phyloP scores from a whole-genome alignment of 1,140 invertebrate genomes.

The Mizuhopecten yessoensis region DNA sequence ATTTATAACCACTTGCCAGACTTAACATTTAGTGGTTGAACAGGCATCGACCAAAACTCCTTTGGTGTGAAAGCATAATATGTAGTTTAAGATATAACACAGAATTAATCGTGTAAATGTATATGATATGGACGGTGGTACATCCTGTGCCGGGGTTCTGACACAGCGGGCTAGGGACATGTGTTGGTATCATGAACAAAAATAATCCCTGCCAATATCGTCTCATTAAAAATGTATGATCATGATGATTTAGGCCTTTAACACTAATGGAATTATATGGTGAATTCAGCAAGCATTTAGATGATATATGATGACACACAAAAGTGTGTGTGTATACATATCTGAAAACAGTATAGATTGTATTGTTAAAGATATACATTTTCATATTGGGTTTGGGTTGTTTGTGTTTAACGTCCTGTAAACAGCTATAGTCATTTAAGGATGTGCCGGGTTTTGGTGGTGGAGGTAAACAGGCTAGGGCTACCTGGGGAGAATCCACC shows the following conservation, averaged over 20 bases:
- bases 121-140: neutral
- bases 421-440: too few relatives aligned
- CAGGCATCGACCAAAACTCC: neutral
- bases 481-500: too few relatives aligned
- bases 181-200: neutral
- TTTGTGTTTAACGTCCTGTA: too few relatives aligned
- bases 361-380: too few relatives aligned
- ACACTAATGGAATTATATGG: neutral
- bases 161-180: neutral
- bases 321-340: too few relatives aligned
- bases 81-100: neutral
- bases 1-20: neutral
- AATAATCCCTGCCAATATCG: neutral
- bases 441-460: too few relatives aligned
- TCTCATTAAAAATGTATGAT: neutral
- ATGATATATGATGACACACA: neutral
- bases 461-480: too few relatives aligned
- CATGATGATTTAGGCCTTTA: slow-evolving; percentile 31
- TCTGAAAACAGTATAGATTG: neutral
- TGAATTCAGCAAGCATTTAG: neutral
- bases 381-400: too few relatives aligned
- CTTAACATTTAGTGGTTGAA: neutral
- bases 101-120: neutral
- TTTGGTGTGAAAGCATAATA: slow-evolving; percentile 14
- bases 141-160: neutral